phyloP scores from a whole-genome alignment of 2,797 vertebrate genomes.

The Oreortyx pictus region DNA sequence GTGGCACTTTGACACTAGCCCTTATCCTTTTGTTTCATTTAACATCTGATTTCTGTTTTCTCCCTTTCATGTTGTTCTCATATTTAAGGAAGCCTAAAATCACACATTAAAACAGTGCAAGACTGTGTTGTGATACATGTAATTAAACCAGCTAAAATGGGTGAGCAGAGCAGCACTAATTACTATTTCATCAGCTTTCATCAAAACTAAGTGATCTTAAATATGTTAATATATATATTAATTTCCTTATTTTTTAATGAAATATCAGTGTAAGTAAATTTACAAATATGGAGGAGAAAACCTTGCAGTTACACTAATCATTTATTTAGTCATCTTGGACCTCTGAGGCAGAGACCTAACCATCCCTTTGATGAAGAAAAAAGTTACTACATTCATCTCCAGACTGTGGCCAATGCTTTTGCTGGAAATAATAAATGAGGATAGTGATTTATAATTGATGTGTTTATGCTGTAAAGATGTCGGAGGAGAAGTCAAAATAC shows the following conservation, averaged over 20 bases:
- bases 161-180: background rate
- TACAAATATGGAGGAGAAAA: background rate
- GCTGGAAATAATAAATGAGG: background rate
- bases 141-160: background rate
- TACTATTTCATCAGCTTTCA: background rate
- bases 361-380: background rate
- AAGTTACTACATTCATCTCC: background rate
- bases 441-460: background rate
- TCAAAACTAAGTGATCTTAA: background rate
- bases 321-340: background rate
- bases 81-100: background rate
- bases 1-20: rapidly evolving
- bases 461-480: background rate
- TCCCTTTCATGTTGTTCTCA: background rate
- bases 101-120: background rate
- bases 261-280: background rate
- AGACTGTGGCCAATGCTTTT: background rate
- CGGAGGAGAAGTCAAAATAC: conserved; percentile 2
- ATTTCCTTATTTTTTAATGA: background rate
- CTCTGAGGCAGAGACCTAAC: background rate
- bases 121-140: background rate
- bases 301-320: background rate
- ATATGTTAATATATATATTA: background rate
- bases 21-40: background rate
- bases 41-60: background rate